Percentiles rank a stretch among this genome's conserved stretches.
Conservation (phyloP, 2,113 vertebrate genomes). For the Heterotilapia buettikoferi region DNA sequence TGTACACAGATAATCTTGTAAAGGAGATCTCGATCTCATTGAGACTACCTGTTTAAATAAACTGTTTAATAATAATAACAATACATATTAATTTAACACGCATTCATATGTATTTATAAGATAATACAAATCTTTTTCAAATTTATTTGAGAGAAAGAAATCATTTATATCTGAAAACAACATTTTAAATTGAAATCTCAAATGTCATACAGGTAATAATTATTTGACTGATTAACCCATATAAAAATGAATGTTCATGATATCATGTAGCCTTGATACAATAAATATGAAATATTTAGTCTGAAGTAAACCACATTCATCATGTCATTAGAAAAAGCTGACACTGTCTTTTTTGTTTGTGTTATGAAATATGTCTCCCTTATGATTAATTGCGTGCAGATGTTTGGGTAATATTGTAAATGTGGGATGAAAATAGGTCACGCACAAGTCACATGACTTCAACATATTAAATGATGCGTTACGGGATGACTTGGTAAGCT, state of each 20-base stretch:
- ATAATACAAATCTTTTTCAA: not conserved
- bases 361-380: not conserved
- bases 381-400: constrained; percentile 16
- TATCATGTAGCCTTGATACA: not conserved
- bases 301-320: not conserved
- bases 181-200: not conserved
- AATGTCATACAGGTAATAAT: not conserved
- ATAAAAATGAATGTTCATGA: not conserved
- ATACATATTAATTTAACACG: no score
- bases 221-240: not conserved
- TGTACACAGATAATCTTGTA: no score
- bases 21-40: no score
- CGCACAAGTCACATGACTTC: constrained; percentile 4
- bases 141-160: not conserved
- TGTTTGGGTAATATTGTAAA: not conserved
- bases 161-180: not conserved
- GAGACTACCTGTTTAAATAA: no score
- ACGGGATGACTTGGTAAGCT: constrained; percentile 5
- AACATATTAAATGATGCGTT: not conserved
- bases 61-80: no score
- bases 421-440: not conserved
- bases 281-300: not conserved
- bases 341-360: not conserved
- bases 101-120: not conserved
- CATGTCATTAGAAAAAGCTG: not conserved